These are phyloP conservation scores for Pogoniulus pusillus DNA, from an alignment of 2,797 vertebrate genomes.

Conservation along the genomic window DNA sequence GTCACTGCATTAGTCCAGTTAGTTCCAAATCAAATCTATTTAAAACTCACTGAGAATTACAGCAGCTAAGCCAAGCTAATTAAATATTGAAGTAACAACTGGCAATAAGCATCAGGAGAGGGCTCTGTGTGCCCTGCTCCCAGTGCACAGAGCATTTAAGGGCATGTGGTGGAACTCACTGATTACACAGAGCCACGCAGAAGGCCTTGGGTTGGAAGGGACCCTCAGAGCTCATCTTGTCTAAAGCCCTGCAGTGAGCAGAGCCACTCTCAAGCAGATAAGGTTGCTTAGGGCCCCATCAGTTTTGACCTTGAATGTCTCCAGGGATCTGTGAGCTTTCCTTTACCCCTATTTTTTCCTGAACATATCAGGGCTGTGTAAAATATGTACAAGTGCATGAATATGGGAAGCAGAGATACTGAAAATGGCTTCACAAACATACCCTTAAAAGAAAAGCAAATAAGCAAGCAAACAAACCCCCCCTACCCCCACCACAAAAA, in stretches of 20 bases:
- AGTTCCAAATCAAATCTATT: slow-evolving; percentile 31
- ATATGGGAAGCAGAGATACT: not conserved
- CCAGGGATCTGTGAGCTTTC: not conserved
- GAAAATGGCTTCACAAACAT: not conserved
- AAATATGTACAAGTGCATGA: not conserved
- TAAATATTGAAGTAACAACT: slow-evolving; percentile 22
- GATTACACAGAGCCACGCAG: not conserved
- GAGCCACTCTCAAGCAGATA: too few species aligned
- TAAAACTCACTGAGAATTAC: not conserved
- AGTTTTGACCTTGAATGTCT: too few species aligned
- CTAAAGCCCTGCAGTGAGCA: too few species aligned
- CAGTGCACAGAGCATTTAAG: not conserved
- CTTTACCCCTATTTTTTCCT: not conserved
- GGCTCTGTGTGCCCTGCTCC: not conserved
- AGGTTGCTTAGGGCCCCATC: too few species aligned
- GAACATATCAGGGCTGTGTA: not conserved
- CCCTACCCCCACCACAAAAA: too few species aligned
- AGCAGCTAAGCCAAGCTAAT: not conserved
- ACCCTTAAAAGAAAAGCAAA: not conserved
- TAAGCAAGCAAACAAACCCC: too few species aligned
- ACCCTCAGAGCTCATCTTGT: too few species aligned
- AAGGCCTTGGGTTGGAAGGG: too few species aligned
- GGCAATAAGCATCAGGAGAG: not conserved
- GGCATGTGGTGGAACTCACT: not conserved
- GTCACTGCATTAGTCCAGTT: not conserved